phyloP scores from a whole-genome alignment of 1,140 invertebrate species.

The Hylaeus anthracinus region DNA sequence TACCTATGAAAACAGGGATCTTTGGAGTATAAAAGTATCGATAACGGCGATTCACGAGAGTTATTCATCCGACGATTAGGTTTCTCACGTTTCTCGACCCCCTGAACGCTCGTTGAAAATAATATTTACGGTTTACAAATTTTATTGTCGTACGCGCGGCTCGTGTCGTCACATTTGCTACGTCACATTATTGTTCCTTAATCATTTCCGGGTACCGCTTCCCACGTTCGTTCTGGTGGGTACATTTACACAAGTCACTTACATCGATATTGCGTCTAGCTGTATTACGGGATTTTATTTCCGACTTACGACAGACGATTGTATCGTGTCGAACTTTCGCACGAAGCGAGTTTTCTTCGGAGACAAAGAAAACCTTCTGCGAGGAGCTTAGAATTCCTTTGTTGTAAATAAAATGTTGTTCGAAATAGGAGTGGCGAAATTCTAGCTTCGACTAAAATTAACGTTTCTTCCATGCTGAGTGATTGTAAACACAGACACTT shows the following conservation, averaged over 20 bases:
- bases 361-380: background rate
- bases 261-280: conserved; percentile 15
- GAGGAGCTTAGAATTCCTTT: background rate
- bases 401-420: background rate
- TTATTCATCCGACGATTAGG: no score
- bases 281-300: conserved; percentile 39
- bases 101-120: background rate
- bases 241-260: conserved; percentile 11
- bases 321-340: conserved; percentile 40
- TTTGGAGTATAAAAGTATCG: no score
- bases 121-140: no score
- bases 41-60: no score
- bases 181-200: conserved; percentile 30
- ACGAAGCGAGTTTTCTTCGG: conserved; percentile 1
- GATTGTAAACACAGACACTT: no score
- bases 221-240: conserved; percentile 30
- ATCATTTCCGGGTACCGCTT: conserved; percentile 43
- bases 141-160: background rate
- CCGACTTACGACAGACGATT: conserved; percentile 35
- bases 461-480: no score
- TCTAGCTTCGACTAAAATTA: no score
- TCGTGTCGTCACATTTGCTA: conserved; percentile 23
- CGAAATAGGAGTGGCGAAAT: no score
- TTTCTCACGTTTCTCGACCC: no score
- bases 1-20: no score